Evolutionary conservation across 2,113 vertebrate species (phyloP), one percentile per base, ranked within the genome.

Genomic region (Balaenoptera acutorostrata): DNA sequence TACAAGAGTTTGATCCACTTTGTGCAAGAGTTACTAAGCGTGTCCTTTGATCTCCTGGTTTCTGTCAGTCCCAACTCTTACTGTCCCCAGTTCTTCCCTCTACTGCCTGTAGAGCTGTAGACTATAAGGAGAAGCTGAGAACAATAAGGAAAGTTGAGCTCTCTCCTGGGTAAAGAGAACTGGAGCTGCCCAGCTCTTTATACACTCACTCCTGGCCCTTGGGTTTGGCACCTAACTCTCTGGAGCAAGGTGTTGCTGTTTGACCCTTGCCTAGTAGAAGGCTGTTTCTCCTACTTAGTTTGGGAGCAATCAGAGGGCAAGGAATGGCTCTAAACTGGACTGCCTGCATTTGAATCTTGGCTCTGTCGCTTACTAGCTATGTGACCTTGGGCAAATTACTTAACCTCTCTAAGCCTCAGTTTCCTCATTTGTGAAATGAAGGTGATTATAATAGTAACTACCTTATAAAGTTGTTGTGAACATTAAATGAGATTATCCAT

Each of bases 351-450:
- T 66, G 17, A 93, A 77, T 95, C 23, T 93, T 86, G 36, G 12
- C 39, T 92, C 33, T 61, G 29, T 57, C 21, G 88, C 66, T 95
- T 84, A 63, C 57, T 88, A 72, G n/a, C 10, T 55, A 33, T 83
- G 9, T 77, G 69, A 88, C 41, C 33, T 90, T 90, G 39, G 49
- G 8, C 31, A 90, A 92, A 88, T 92, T 71, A 69, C 8, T 68
- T 72, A 91, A 93, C 27, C 18, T 78, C 33, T 68, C 14, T 74
- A 63, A 95, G 72, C 66, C 61, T 88, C 41, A 33, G 18, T 89
- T 92, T 95, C 11, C 61, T 96, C 68, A 83, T 93, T 41, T 97
- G 71, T 85, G 46, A 93, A 88, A 94, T 81, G 33, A 90, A 17
- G 27, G 85, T 75, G 27, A 61, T 90, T 81, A 84, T 61, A 95